Evolutionary conservation across 1,140 invertebrate genomes (phyloP).

Genomic region (Sitophilus oryzae): DNA sequence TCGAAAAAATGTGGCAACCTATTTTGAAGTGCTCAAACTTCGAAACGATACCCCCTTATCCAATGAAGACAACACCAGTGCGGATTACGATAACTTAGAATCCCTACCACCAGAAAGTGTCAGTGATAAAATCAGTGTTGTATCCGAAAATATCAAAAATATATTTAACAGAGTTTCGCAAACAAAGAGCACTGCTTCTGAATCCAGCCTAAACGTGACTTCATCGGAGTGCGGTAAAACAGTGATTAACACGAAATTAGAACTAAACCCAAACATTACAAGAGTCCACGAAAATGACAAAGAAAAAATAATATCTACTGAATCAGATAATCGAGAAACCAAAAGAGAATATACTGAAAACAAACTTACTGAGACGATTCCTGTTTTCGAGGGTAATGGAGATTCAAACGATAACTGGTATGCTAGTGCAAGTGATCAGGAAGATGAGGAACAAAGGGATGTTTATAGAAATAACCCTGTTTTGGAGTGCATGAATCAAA

Average conservation of each 20-base stretch:
- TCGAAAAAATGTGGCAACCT: conserved; percentile 49
- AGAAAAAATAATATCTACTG: background rate
- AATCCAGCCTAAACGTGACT: conserved; percentile 23
- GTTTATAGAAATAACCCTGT: conserved; percentile 68
- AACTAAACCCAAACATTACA: conserved; percentile 8
- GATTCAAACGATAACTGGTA: conserved; percentile 64
- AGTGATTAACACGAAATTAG: conserved; percentile 25
- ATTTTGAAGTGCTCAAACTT: conserved; percentile 47
- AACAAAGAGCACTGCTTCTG: conserved; percentile 14
- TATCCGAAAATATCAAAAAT: conserved; percentile 51
- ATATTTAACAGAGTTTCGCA: conserved; percentile 40
- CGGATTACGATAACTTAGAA: conserved; percentile 51
- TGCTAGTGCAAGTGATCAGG: conserved; percentile 59
- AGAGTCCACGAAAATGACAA: conserved; percentile 10
- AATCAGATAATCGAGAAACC: conserved; percentile 2
- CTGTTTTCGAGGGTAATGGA: conserved; percentile 41
- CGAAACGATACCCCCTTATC: conserved; percentile 49
- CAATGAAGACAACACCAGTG: conserved; percentile 47
- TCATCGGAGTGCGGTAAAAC: conserved; percentile 29
- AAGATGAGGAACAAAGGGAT: conserved; percentile 58
- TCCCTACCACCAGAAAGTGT: conserved; percentile 50
- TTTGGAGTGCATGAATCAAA: conserved; percentile 70
- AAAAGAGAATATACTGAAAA: conserved; percentile 13
- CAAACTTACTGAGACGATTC: conserved; percentile 38
- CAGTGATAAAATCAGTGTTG: conserved; percentile 51